These are phyloP conservation scores for Trematomus loennbergii DNA, from an alignment of 2,113 vertebrate species.

Conservation along the genomic window DNA sequence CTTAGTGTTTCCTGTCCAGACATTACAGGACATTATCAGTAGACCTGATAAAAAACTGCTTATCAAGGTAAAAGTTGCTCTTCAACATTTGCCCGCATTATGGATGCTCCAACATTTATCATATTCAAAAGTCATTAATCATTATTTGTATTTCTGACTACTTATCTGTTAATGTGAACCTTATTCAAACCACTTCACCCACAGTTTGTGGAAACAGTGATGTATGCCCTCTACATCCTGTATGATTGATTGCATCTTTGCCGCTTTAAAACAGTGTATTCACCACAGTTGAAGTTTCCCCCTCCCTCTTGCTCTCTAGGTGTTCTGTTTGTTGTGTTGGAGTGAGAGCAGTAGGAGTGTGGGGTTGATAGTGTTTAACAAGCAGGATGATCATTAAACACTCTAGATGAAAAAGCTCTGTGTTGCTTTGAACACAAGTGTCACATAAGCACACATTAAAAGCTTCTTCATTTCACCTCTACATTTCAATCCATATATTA, in stretches of 20 bases:
- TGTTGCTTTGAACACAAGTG: conserved; percentile 51
- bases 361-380: conserved; percentile 10
- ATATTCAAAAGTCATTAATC: conserved; percentile 48
- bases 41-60: conserved; percentile 5
- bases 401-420: conserved; percentile 10
- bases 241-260: conserved; percentile 60
- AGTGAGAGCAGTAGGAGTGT: conserved; percentile 1
- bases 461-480: conserved; percentile 19
- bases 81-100: conserved; percentile 12
- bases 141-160: conserved; percentile 47
- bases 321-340: conserved; percentile 38
- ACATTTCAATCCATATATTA: conserved; percentile 22
- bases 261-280: conserved; percentile 47
- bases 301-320: not conserved
- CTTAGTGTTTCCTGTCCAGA: not conserved
- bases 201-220: conserved; percentile 47
- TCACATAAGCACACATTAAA: not conserved
- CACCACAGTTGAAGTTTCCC: conserved; percentile 1
- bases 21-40: too few relatives aligned
- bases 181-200: conserved; percentile 15
- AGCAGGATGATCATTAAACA: conserved; percentile 37
- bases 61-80: not conserved
- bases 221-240: conserved; percentile 36
- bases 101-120: conserved; percentile 38
- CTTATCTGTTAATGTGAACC: conserved; percentile 39